Percentiles rank a stretch among this genome's conserved stretches.
Evolutionary conservation across 2,113 vertebrate genomes (phyloP).

Genomic region (Sphaerodactylus townsendi): DNA sequence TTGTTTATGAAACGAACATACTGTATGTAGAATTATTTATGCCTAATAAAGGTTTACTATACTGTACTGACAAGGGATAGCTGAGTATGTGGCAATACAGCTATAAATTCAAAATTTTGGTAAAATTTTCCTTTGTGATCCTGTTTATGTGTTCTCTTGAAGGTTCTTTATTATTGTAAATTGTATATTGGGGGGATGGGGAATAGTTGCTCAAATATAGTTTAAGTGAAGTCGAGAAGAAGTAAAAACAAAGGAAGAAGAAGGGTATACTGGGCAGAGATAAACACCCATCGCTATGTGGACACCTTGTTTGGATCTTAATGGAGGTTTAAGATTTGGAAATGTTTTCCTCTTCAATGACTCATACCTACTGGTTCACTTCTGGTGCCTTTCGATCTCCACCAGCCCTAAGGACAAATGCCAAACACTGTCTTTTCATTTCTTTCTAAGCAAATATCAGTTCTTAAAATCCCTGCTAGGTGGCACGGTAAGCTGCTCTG

Average conservation of each 20-base stretch:
- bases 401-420: background rate
- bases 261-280: background rate
- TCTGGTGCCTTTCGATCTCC: background rate
- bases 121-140: background rate
- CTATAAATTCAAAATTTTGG: background rate
- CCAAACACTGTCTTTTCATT: background rate
- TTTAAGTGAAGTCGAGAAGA: background rate
- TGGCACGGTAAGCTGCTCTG: conserved; percentile 4
- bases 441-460: background rate
- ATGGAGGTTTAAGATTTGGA: background rate
- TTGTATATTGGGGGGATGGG: too few relatives aligned
- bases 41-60: too few relatives aligned
- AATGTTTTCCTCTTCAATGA: background rate
- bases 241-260: background rate
- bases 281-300: too few relatives aligned
- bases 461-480: conserved; percentile 16
- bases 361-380: too few relatives aligned
- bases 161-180: background rate
- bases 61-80: background rate
- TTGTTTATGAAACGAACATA: too few relatives aligned
- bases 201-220: background rate
- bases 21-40: too few relatives aligned
- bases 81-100: background rate
- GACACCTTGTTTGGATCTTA: too few relatives aligned
- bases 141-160: background rate